Percentiles rank a stretch among this genome's conserved stretches.
phyloP scores from a whole-genome alignment of 2,797 vertebrate species.

The Oreochromis grahami region DNA sequence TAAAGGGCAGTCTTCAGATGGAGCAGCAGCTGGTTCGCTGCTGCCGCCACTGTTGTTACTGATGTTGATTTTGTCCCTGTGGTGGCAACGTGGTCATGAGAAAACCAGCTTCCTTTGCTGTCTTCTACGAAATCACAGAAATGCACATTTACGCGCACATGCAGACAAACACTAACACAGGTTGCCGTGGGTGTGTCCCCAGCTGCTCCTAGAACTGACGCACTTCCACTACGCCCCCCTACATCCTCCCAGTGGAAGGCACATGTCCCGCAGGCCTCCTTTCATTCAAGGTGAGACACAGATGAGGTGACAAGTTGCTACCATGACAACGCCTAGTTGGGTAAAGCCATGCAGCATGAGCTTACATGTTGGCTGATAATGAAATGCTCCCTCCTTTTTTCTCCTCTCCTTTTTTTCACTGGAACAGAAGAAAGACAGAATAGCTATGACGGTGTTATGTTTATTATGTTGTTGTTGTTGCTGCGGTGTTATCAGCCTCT shows the following conservation, averaged over 20 bases:
- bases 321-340: constrained; percentile 73
- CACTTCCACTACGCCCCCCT: constrained; percentile 52
- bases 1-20: not conserved
- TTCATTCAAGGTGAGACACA: constrained; percentile 74
- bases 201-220: constrained; percentile 61
- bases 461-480: not conserved
- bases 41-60: constrained; percentile 4
- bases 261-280: constrained; percentile 62
- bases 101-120: constrained; percentile 14
- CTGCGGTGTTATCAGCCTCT: not conserved
- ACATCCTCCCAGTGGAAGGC: constrained; percentile 24
- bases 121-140: constrained; percentile 31
- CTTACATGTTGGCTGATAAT: constrained; percentile 57
- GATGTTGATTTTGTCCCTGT: constrained; percentile 30
- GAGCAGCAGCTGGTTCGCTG: constrained; percentile 22
- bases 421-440: constrained; percentile 9
- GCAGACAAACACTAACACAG: constrained; percentile 34
- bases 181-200: constrained; percentile 68
- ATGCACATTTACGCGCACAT: constrained; percentile 35
- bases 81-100: constrained; percentile 34
- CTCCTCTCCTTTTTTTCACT: constrained; percentile 14
- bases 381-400: constrained; percentile 48
- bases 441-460: not conserved
- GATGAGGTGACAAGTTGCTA: constrained; percentile 70
- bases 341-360: constrained; percentile 54